Conservation (phyloP, 2,113 vertebrate species). For the Emberiza fucata region DNA sequence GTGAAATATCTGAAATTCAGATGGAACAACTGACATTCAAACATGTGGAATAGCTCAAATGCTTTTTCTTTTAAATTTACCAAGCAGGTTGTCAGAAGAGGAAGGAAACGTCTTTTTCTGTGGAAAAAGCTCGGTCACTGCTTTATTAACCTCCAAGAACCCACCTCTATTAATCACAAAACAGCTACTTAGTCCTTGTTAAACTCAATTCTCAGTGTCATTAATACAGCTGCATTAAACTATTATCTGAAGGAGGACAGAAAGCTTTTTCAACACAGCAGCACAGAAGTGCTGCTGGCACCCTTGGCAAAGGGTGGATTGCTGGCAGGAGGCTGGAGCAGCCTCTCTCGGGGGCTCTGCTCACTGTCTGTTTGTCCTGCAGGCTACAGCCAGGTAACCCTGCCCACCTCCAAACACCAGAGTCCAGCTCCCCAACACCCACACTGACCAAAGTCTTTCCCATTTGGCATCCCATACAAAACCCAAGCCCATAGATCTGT, state of each 20-base stretch:
- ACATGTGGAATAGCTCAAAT: constrained; percentile 13
- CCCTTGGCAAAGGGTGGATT: neutral
- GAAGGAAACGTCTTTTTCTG: neutral
- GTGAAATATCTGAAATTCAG: constrained; percentile 22
- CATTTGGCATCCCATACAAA: neutral
- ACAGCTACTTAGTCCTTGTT: neutral
- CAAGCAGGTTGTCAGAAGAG: neutral
- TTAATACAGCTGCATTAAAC: neutral
- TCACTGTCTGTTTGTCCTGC: neutral
- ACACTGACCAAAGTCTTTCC: neutral
- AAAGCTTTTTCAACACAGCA: neutral
- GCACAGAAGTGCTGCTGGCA: neutral
- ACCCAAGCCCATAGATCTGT: neutral
- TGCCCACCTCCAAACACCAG: neutral
- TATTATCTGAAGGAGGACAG: neutral
- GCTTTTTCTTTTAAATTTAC: neutral
- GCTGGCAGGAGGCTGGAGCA: neutral
- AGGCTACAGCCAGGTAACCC: neutral
- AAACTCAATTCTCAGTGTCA: neutral
- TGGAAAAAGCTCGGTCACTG: neutral
- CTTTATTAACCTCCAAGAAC: constrained; percentile 15
- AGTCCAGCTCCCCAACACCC: neutral
- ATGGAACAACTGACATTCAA: constrained; percentile 20
- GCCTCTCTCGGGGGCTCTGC: neutral
- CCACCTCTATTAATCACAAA: neutral